phyloP scores from a whole-genome alignment of 2,797 vertebrate species.

The Myotis planiceps region DNA sequence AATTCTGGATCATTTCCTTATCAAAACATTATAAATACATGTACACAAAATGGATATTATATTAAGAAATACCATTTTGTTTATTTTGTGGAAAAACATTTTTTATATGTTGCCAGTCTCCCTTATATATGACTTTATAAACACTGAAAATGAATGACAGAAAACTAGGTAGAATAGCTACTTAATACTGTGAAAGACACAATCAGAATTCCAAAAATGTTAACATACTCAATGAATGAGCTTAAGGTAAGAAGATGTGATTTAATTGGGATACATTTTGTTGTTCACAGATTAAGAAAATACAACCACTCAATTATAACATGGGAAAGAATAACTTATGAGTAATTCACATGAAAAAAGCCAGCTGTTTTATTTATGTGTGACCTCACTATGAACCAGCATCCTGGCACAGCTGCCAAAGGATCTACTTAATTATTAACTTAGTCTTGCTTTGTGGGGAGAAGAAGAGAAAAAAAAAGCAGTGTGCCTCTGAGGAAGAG shows the following conservation, averaged over 20 bases:
- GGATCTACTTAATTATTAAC: not conserved
- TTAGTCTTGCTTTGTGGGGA: not conserved
- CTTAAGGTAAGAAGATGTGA: not conserved
- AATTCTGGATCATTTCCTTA: not conserved
- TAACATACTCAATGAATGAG: not conserved
- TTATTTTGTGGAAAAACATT: not conserved
- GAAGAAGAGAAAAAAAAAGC: not conserved
- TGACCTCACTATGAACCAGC: not conserved
- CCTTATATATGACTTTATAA: not conserved
- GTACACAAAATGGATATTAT: not conserved
- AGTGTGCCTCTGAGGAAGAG: not conserved
- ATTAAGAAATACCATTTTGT: not conserved
- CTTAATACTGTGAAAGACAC: slow-evolving; percentile 4
- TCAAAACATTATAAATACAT: not conserved
- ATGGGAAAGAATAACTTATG: not conserved
- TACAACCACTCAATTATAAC: not conserved
- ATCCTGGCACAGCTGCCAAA: not conserved
- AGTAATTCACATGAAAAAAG: not conserved
- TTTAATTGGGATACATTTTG: not conserved
- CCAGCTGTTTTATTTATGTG: not conserved
- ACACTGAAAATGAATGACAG: not conserved
- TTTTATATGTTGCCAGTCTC: not conserved
- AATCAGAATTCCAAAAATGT: not conserved
- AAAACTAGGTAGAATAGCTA: not conserved
- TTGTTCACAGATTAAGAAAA: not conserved